Percentiles rank a stretch among this genome's conserved stretches.
Evolutionary conservation across 2,888 invertebrate species (phyloP).

Genomic region (Trichogramma evanescens): DNA sequence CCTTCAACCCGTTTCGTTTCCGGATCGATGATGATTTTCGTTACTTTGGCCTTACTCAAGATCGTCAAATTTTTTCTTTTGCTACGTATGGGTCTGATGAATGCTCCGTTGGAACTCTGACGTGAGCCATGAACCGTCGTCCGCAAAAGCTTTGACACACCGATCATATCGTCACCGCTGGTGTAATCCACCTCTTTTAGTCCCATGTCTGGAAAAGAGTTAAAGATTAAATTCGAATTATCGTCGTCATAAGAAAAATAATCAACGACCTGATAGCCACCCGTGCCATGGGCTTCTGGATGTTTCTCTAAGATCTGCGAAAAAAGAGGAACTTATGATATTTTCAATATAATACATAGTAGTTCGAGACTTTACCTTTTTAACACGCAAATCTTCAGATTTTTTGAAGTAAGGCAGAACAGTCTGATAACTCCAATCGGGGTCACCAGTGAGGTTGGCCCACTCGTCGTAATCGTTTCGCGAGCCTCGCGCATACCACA

Average conservation of each 20-base stretch:
- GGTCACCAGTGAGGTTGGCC: conserved; percentile 38
- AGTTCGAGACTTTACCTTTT: conserved; percentile 21
- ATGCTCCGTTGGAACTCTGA: conserved; percentile 79
- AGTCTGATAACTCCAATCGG: conserved; percentile 48
- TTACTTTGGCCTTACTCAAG: conserved; percentile 74
- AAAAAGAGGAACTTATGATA: neutral
- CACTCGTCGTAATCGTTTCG: conserved; percentile 12
- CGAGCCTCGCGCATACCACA: conserved; percentile 11
- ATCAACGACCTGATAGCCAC: conserved; percentile 70
- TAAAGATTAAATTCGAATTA: conserved; percentile 58
- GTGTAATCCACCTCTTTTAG: conserved; percentile 80
- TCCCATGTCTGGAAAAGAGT: conserved; percentile 85
- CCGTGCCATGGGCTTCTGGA: conserved; percentile 32
- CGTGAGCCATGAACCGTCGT: conserved; percentile 78
- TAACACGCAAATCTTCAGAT: conserved; percentile 24
- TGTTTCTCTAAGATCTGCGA: neutral
- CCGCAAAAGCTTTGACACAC: conserved; percentile 77
- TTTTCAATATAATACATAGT: neutral
- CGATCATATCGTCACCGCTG: conserved; percentile 67
- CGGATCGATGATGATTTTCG: conserved; percentile 70
- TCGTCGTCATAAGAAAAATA: conserved; percentile 63
- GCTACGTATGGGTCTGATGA: conserved; percentile 65
- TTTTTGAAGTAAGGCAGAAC: conserved; percentile 45
- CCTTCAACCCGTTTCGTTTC: conserved; percentile 66
- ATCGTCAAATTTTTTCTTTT: conserved; percentile 34